phyloP scores from a whole-genome alignment of 2,888 invertebrate genomes.

The Tachina fera region DNA sequence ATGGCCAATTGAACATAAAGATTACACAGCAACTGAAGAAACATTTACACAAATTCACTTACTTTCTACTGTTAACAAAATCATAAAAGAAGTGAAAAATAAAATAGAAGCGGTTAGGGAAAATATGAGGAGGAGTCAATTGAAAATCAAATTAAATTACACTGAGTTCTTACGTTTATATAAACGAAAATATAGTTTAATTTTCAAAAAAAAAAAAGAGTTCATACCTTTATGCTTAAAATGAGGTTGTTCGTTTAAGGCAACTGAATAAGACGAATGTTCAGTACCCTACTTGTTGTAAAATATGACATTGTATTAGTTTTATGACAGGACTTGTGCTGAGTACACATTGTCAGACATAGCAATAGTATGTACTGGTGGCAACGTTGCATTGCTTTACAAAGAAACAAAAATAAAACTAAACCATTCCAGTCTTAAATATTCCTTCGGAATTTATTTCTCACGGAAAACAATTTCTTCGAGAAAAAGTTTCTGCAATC shows the following conservation, averaged over 20 bases:
- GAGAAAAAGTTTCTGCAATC: too few species aligned
- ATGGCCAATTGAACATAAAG: slow-evolving; percentile 72
- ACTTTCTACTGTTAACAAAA: slow-evolving; percentile 51
- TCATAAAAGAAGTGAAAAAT: neutral
- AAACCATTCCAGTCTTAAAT: too few species aligned
- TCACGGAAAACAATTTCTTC: too few species aligned
- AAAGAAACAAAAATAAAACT: too few species aligned
- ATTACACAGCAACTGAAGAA: slow-evolving; percentile 56
- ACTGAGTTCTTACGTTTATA: slow-evolving; percentile 52
- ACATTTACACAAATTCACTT: slow-evolving; percentile 62
- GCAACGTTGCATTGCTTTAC: too few species aligned
- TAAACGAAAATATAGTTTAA: slow-evolving; percentile 1
- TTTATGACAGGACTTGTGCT: too few species aligned
- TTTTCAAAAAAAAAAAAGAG: slow-evolving; percentile 5
- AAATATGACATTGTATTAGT: too few species aligned
- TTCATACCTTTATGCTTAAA: neutral
- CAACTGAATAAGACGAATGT: neutral
- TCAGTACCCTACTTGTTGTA: neutral
- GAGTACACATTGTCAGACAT: too few species aligned
- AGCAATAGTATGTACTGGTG: too few species aligned
- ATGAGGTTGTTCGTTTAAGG: neutral
- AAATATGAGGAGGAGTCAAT: slow-evolving; percentile 73
- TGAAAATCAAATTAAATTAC: slow-evolving; percentile 72
- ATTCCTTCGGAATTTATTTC: too few species aligned
- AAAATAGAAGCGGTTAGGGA: neutral